Conservation (phyloP, 2,113 vertebrate genomes). For the Pipra filicauda region DNA sequence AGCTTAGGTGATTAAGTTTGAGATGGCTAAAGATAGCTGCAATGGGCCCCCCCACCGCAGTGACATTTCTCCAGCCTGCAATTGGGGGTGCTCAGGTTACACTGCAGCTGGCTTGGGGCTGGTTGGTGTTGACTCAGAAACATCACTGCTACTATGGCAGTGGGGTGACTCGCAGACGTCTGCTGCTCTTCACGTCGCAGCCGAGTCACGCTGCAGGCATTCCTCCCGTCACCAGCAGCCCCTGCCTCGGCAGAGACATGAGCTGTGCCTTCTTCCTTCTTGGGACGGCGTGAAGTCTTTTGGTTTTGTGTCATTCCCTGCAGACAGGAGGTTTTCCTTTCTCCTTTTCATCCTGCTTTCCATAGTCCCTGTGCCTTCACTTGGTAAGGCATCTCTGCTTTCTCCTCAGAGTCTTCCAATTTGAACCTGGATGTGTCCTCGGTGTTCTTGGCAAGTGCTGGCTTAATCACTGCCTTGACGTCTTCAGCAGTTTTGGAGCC, state of each 20-base stretch:
- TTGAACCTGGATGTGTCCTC: background rate
- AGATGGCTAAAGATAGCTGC: slow-evolving; percentile 26
- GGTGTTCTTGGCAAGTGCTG: background rate
- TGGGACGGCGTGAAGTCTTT: background rate
- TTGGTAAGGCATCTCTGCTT: background rate
- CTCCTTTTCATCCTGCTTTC: background rate
- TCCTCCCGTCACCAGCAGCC: background rate
- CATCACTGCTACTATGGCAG: slow-evolving; percentile 15
- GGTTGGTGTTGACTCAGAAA: slow-evolving; percentile 15
- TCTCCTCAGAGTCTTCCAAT: background rate
- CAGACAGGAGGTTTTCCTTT: background rate
- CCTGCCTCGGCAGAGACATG: background rate
- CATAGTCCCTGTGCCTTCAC: accelerated
- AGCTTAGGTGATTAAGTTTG: slow-evolving; percentile 11
- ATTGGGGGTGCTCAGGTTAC: background rate
- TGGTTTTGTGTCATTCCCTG: background rate
- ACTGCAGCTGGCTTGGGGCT: slow-evolving; percentile 4
- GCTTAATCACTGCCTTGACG: background rate
- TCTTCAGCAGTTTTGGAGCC: background rate
- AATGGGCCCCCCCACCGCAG: background rate
- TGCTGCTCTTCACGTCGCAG: background rate
- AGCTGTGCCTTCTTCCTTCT: background rate
- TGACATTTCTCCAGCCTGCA: slow-evolving; percentile 20
- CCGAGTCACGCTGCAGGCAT: background rate
- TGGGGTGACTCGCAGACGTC: background rate